A percentile compares a stretch with the other conserved stretches of the same genome.
These are phyloP conservation scores for Clamator glandarius DNA, from an alignment of 2,797 vertebrate species.

Conservation along the genomic window DNA sequence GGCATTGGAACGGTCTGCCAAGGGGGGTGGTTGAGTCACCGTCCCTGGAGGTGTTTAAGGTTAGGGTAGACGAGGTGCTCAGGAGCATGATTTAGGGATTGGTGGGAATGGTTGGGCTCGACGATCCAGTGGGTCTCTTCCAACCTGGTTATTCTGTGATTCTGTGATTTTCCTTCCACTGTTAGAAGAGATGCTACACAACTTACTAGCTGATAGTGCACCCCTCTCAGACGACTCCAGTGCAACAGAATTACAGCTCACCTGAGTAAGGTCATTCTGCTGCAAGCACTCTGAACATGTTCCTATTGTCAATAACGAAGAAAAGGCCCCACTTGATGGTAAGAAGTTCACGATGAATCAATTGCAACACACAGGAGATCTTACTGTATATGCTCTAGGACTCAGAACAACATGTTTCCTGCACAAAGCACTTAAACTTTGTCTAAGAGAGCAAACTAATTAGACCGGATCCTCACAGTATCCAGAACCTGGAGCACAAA, in stretches of 20 bases:
- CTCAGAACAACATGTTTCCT: not conserved
- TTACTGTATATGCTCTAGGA: not conserved
- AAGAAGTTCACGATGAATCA: not conserved
- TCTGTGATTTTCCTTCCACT: not conserved
- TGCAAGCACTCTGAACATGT: not conserved
- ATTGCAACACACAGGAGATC: not conserved
- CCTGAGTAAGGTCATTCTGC: not conserved
- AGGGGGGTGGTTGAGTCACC: too few relatives aligned
- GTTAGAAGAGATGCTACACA: not conserved
- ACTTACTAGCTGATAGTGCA: rapidly evolving
- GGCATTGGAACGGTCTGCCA: too few relatives aligned
- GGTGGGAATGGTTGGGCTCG: too few relatives aligned
- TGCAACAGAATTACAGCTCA: not conserved
- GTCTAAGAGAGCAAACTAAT: not conserved
- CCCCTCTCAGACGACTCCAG: not conserved
- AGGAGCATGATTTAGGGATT: too few relatives aligned
- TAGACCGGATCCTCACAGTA: not conserved
- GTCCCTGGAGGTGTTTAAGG: too few relatives aligned
- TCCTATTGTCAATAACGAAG: not conserved
- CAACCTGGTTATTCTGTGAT: too few relatives aligned
- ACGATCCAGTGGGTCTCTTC: too few relatives aligned
- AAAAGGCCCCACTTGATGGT: not conserved
- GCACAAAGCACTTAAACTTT: not conserved
- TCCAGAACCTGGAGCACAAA: not conserved
- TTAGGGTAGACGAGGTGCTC: too few relatives aligned